Conservation (phyloP, 1,140 invertebrate genomes). For the Penaeus vannamei region DNA sequence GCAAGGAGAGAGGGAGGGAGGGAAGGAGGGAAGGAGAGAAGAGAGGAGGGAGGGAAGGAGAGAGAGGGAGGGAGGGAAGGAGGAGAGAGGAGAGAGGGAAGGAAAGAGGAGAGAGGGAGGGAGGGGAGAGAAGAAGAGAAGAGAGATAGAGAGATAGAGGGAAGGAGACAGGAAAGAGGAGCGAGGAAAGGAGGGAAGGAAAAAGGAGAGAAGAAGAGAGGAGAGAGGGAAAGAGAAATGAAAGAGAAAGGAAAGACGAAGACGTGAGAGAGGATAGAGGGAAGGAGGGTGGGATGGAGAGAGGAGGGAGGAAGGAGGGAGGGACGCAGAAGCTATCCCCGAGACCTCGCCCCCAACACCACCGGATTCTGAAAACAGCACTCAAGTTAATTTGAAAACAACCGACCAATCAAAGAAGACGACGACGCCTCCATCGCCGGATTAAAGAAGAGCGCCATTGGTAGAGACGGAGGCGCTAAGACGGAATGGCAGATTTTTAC, state of each 20-base stretch:
- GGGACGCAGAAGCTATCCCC: not conserved
- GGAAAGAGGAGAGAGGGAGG: too few species aligned
- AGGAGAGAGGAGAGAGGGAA: too few species aligned
- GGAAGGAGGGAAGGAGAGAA: not conserved
- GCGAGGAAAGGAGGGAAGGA: not conserved
- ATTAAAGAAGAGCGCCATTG: constrained; percentile 48
- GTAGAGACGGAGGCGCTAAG: not conserved
- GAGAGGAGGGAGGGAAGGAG: not conserved
- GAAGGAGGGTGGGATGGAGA: not conserved
- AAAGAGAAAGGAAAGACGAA: too few species aligned
- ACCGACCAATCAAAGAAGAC: constrained; percentile 59
- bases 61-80: not conserved
- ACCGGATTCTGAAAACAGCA: constrained; percentile 60
- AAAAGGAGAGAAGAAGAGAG: not conserved
- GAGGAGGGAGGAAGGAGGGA: constrained; percentile 13
- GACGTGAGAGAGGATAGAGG: not conserved
- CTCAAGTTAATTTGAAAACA: constrained; percentile 63
- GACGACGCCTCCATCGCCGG: constrained; percentile 13
- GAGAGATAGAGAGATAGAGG: not conserved
- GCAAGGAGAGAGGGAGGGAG: too few species aligned
- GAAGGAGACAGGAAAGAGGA: not conserved
- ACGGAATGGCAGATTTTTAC: constrained; percentile 4
- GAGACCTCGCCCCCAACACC: constrained; percentile 41
- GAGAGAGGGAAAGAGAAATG: not conserved
- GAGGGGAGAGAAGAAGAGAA: too few species aligned